These are phyloP conservation scores for Ptychodera flava DNA, from an alignment of 35 echinoderm and acorn worm genomes.

Conservation along the genomic window DNA sequence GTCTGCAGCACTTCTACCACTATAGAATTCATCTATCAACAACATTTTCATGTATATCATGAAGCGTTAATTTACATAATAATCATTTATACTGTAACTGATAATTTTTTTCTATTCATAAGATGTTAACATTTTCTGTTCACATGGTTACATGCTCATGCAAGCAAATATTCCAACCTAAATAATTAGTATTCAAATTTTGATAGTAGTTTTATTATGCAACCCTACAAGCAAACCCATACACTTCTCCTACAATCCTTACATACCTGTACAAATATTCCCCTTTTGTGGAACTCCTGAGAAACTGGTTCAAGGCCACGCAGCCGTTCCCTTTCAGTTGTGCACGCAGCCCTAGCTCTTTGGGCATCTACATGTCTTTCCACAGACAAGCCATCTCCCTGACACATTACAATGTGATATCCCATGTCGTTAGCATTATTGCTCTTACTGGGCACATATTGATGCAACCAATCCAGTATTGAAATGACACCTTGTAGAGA, in stretches of 20 bases:
- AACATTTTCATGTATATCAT: too few relatives aligned
- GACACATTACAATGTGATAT: not conserved
- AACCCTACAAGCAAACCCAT: too few relatives aligned
- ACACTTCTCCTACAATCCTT: too few relatives aligned
- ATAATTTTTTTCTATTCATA: too few relatives aligned
- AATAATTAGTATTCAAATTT: too few relatives aligned
- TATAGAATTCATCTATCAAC: not conserved
- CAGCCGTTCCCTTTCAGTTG: not conserved
- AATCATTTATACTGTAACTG: too few relatives aligned
- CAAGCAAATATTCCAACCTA: too few relatives aligned
- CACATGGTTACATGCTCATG: too few relatives aligned
- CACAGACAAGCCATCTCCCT: not conserved
- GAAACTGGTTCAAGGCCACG: not conserved
- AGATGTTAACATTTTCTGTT: too few relatives aligned
- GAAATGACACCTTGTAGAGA: not conserved
- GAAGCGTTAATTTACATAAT: too few relatives aligned
- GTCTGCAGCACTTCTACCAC: not conserved
- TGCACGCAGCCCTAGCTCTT: not conserved
- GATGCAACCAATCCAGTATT: not conserved
- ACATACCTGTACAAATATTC: not conserved
- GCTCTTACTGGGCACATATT: not conserved
- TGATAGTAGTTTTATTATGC: too few relatives aligned
- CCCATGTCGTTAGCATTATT: not conserved
- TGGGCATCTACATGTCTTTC: not conserved
- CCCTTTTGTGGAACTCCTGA: not conserved